A percentile compares a stretch with the other conserved stretches of the same genome.
Evolutionary conservation across 37 sponge, comb jelly and placozoan species (phyloP).

Genomic region (Agelas oroides): DNA sequence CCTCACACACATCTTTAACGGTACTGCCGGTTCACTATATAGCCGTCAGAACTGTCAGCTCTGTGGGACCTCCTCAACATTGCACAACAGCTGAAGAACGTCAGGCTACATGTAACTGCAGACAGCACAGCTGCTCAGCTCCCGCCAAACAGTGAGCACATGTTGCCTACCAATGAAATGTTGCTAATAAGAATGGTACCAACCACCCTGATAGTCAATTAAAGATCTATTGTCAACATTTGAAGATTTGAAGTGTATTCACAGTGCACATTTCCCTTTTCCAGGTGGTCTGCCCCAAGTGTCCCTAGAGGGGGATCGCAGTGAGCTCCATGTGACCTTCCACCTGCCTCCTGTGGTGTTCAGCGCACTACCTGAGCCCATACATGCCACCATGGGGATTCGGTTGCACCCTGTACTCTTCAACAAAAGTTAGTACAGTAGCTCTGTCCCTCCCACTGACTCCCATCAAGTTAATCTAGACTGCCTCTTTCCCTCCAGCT

Average conservation of each 20-base stretch:
- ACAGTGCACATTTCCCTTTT: no score
- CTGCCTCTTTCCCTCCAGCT: no score
- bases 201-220: no score
- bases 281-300: conserved; percentile 21
- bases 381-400: conserved; percentile 24
- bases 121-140: not conserved
- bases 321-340: conserved; percentile 44
- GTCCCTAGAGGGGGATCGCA: conserved; percentile 36
- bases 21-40: not conserved
- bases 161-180: not conserved
- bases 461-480: no score
- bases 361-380: conserved; percentile 25
- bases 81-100: conserved; percentile 6
- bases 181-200: no score
- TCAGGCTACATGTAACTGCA: not conserved
- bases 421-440: conserved; percentile 43
- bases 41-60: not conserved
- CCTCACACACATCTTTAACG: not conserved
- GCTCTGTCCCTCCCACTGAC: no score
- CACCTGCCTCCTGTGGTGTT: conserved; percentile 27
- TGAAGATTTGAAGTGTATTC: no score
- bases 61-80: conserved; percentile 12
- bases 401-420: conserved; percentile 64
- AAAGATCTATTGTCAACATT: no score
- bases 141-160: conserved; percentile 9